Base-by-base conservation (phyloP, 2,797 vertebrate species). In the Anomalospiza imberbis region DNA sequence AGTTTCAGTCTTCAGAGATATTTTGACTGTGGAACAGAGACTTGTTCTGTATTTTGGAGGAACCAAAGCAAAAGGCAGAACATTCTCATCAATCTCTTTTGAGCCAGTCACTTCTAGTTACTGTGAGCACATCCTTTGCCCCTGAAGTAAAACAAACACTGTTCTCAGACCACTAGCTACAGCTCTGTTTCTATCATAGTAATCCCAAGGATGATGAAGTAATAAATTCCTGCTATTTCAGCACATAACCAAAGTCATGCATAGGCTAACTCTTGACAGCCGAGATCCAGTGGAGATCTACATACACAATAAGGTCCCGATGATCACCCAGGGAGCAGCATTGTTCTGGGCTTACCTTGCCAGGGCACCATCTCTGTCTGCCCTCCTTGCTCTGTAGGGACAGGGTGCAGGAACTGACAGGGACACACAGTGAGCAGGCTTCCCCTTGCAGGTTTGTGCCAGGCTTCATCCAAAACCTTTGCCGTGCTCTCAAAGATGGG, bases 241-340 rank as follows among this genome's bases (percentile, higher is more conserved):
- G 12, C 42, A 58, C 13, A n/a, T 7, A 62, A 7, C 13, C 3
- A 13, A 74, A 71, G 19, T 4, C 68, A 36, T 36, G 40, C 38
- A 12, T 14, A 53, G 29, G 32, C 10, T 76, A 38, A 25, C 29
- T 62, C 26, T 20, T 50, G 17, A 40, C 58, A 79, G 32, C 40
- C 0, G 0, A 80, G 65, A 72, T 55, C 29, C 73, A 20, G 24
- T 24, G 51, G 60, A 60, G 26, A 17, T 44, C 61, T 68, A 3
- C 0, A 1, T 15, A 13, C 13, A 31, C 20, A 36, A 0, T 18
- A 51, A 76, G 5, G 28, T 17, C 26, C 55, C 2, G 2, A 22
- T 62, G 72, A 79, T 94, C 71, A 58, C 51, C 25, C 76, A 70
- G 21, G 70, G n/a, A 54, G 40, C 65, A 24, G 58, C 5, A 10